phyloP scores from a whole-genome alignment of 2,888 invertebrate genomes.

The Pollenia amentaria region DNA sequence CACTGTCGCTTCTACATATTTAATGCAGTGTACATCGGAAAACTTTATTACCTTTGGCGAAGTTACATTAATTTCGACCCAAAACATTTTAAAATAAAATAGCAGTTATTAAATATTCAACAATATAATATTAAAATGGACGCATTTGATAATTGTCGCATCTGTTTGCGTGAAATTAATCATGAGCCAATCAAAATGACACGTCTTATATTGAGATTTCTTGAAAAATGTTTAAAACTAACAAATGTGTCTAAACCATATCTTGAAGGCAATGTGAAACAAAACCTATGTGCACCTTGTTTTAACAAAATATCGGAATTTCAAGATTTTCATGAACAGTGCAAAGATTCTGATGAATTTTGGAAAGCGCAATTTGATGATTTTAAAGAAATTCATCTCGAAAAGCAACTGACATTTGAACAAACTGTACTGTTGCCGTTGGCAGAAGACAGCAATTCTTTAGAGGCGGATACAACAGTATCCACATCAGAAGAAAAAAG shows the following conservation, averaged over 20 bases:
- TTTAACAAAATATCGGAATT: slow-evolving; percentile 68
- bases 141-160: slow-evolving; percentile 65
- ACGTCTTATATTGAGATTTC: slow-evolving; percentile 51
- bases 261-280: slow-evolving; percentile 48
- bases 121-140: slow-evolving; percentile 58
- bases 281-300: slow-evolving; percentile 71
- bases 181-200: slow-evolving; percentile 72
- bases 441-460: slow-evolving; percentile 31
- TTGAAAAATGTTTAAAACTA: slow-evolving; percentile 58
- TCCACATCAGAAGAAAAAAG: slow-evolving; percentile 47
- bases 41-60: slow-evolving; percentile 45
- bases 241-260: slow-evolving; percentile 54
- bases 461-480: slow-evolving; percentile 60
- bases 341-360: slow-evolving; percentile 68
- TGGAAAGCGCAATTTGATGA: slow-evolving; percentile 64
- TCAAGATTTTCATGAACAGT: slow-evolving; percentile 68
- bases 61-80: slow-evolving; percentile 58
- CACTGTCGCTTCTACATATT: slow-evolving; percentile 17
- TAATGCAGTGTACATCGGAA: slow-evolving; percentile 36
- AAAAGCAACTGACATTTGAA: slow-evolving; percentile 9
- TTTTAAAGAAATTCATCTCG: neutral
- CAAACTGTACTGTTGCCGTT: slow-evolving; percentile 22
- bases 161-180: slow-evolving; percentile 61
- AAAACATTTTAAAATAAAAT: slow-evolving; percentile 39
- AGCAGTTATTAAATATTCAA: slow-evolving; percentile 31